Base-by-base conservation (phyloP, 1,140 invertebrate species). In the Whitmania pigra region DNA sequence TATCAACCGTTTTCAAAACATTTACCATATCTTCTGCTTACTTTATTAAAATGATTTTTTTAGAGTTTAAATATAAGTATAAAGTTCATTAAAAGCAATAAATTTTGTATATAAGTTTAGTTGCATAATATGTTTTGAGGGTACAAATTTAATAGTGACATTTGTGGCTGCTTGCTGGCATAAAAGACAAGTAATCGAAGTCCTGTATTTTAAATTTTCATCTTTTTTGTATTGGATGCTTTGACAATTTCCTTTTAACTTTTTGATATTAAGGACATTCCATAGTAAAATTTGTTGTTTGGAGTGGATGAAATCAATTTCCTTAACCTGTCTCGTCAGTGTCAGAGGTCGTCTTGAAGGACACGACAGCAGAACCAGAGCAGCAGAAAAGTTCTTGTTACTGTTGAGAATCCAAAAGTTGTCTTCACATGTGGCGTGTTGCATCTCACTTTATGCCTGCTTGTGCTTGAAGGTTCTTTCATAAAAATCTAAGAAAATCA, bases 331-430 rank as follows among this genome's bases (percentile, higher is more conserved):
- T 25, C 57, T 11, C 9, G 9, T 49, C 57, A 63, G 57, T 63
- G 57, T 63, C 57, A 15, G 57, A 63, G 57, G 29, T 63, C 15
- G 57, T 63, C 20, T 31, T 63, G 22, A 63, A 63, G 29, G 57
- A 63, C 29, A 63, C 57, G 57, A 31, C 57, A n/a, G 57, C 57
- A 13, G 57, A 63, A 31, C 57, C 57, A n/a, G 22, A 63, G 57
- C 57, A 22, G 29, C 57, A 63, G 29, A 63, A 63, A 63, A 63
- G 57, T 31, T 63, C 57, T 63, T 63, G 57, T 31, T 63, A 25
- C 18, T 63, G 57, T 63, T 63, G 29, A 63, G 22, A 18, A 22
- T 63, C 11, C 57, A 25, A 63, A 63, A 25, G 57, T 25, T 63
- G 22, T 22, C 22, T 25, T 63, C 29, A 20, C 29, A 63, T 63